These are phyloP conservation scores for Acrossocheilus wenchowensis DNA, from an alignment of 2,797 vertebrate genomes.

Conservation along the genomic window DNA sequence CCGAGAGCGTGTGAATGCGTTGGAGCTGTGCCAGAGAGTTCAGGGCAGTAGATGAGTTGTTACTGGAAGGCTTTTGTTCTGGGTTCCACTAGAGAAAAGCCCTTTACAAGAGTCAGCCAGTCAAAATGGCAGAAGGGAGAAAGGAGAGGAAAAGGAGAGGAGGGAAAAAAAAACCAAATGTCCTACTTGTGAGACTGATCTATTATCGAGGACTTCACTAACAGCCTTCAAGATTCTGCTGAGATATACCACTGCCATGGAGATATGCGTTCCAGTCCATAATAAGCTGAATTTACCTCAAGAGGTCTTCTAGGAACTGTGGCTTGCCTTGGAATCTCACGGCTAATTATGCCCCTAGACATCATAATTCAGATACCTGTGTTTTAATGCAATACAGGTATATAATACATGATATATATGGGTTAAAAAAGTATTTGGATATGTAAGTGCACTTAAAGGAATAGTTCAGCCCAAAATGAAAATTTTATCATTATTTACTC, in stretches of 20 bases:
- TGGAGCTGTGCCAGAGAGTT: constrained; percentile 48
- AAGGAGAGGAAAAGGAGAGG: not conserved
- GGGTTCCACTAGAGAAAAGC: constrained; percentile 73
- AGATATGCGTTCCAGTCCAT: constrained; percentile 11
- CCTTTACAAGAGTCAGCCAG: constrained; percentile 65
- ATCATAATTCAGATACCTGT: not conserved
- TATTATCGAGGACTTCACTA: constrained; percentile 22
- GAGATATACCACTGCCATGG: constrained; percentile 26
- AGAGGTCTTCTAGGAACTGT: constrained; percentile 13
- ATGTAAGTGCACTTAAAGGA: not conserved
- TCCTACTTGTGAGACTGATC: constrained; percentile 29
- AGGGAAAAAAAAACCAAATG: not conserved
- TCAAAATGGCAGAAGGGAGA: constrained; percentile 43
- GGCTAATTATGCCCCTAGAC: not conserved
- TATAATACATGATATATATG: not conserved
- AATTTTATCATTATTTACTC: no score
- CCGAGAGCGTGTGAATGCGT: constrained; percentile 36
- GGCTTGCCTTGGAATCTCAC: constrained; percentile 1
- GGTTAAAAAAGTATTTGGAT: not conserved
- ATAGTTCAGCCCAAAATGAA: no score
- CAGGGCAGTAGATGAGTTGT: constrained; percentile 50
- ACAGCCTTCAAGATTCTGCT: constrained; percentile 29
- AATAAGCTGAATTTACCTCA: constrained; percentile 10
- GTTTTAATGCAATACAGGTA: not conserved
- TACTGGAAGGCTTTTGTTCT: constrained; percentile 71